Evolutionary conservation across 2,797 vertebrate species (phyloP), one percentile per base, ranked within the genome.

Genomic region (Psittacula echo): DNA sequence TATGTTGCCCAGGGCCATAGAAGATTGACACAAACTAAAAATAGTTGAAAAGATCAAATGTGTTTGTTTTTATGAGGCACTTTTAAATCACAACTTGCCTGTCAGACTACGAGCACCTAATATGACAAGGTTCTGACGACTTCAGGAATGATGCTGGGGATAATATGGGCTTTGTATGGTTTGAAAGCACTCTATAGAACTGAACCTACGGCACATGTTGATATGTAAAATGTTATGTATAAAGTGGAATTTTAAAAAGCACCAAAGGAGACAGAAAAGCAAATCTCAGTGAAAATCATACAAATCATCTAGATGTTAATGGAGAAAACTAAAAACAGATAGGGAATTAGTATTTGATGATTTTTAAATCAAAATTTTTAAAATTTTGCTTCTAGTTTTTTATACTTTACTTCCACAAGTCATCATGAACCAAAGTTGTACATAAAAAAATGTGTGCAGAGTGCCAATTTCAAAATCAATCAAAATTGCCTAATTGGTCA

Each of bases 11-110:
- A 86, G 56, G 90, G 95, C 93, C 89, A 90, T 60, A 74, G 87
- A 91, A 95, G 90, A 96, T 82, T 95, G 95, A 93, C 92, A 92
- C 45, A 89, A 92, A 90, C 92, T 95, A 97, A 98, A 96, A 97
- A 96, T 95, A 97, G 95, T 94, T 93, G 61, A 94, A 90, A 93
- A 97, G 89, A 96, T 95, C 94, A 96, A 95, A 92, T 84, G 85
- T 82, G 64, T 88, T 92, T 87, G 68, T 67, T 97, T 96, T 96
- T 94, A 89, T 85, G 96, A 96, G 79, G 86, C 6, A 24, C 54
- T 88, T 94, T 89, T 58, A 83, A 93, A 96, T 74, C 23, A 75
- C 41, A 60, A 15, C 45, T 70, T 86, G 61, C 56, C 75, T 87
- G 60, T 66, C 85, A 94, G 30, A 85, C 68, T 58, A 73, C 37